Evolutionary conservation across 2,113 vertebrate species (phyloP).

Genomic region (Coptodon rendalli): DNA sequence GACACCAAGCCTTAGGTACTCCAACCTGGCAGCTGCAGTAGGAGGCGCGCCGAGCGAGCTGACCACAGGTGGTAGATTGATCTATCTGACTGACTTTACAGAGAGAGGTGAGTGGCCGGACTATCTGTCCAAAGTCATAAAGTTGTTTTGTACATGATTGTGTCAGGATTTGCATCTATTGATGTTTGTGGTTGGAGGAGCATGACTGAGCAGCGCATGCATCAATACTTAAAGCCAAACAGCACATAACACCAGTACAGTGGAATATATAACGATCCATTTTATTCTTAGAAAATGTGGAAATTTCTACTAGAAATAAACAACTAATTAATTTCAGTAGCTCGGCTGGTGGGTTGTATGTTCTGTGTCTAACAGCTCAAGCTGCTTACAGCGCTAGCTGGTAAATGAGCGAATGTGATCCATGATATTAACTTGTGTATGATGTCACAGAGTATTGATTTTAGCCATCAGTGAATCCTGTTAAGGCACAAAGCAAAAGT

Average conservation of each 20-base stretch:
- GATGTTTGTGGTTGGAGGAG: constrained; percentile 40
- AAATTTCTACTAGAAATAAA: not conserved
- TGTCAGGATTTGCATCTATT: constrained; percentile 30
- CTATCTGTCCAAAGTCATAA: constrained; percentile 61
- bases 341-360: not conserved
- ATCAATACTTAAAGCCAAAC: not conserved
- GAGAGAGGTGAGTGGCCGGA: constrained; percentile 19
- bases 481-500: not conserved
- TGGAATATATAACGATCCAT: not conserved
- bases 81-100: constrained; percentile 56
- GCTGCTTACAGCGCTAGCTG: not conserved
- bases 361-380: not conserved
- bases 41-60: constrained; percentile 17
- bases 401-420: not conserved
- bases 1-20: not conserved
- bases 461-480: not conserved
- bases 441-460: not conserved
- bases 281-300: not conserved
- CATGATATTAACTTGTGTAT: not conserved
- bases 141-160: constrained; percentile 39
- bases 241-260: not conserved
- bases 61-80: constrained; percentile 52
- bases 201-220: not conserved
- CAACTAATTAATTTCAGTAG: not conserved
- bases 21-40: not conserved